A percentile compares a stretch with the other conserved stretches of the same genome.
Conservation (phyloP, 53 echinoderm and acorn worm genomes). For the Luidia sarsii region DNA sequence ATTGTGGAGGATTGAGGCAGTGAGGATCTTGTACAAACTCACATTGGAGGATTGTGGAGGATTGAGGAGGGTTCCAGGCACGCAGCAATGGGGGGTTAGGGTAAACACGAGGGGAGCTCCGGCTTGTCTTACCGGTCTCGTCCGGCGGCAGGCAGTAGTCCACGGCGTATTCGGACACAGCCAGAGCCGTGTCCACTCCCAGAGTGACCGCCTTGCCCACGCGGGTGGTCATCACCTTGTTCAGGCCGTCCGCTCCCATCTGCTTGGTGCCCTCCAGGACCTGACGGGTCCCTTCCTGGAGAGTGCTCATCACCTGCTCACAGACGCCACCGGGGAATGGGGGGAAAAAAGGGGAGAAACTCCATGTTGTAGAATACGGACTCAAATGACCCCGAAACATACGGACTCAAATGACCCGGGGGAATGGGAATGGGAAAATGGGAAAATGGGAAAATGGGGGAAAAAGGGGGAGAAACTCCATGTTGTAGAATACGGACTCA, state of each 20-base stretch:
- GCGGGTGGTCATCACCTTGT: slow-evolving; percentile 75
- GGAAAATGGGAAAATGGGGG: no score
- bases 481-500: no score
- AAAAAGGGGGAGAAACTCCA: no score
- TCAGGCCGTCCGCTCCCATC: slow-evolving; percentile 68
- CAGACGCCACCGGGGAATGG: slow-evolving; percentile 76
- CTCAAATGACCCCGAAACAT: no score
- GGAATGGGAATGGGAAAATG: no score
- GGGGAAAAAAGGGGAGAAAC: slow-evolving; percentile 79
- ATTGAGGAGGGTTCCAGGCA: no score
- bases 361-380: no score
- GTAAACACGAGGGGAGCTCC: no score
- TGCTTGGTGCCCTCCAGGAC: slow-evolving; percentile 87
- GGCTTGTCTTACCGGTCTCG: slow-evolving; percentile 65
- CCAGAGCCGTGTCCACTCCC: slow-evolving; percentile 78
- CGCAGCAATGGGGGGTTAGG: background rate
- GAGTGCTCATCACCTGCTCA: slow-evolving; percentile 68
- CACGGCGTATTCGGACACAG: slow-evolving; percentile 85
- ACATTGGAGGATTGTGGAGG: no score
- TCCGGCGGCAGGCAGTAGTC: slow-evolving; percentile 89
- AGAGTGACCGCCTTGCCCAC: slow-evolving; percentile 83
- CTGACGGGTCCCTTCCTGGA: slow-evolving; percentile 75
- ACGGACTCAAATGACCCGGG: no score
- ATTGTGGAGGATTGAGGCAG: no score
- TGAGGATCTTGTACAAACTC: no score